Conservation (phyloP, 2,797 vertebrate genomes). For the Amblyopsis hoosieri region DNA sequence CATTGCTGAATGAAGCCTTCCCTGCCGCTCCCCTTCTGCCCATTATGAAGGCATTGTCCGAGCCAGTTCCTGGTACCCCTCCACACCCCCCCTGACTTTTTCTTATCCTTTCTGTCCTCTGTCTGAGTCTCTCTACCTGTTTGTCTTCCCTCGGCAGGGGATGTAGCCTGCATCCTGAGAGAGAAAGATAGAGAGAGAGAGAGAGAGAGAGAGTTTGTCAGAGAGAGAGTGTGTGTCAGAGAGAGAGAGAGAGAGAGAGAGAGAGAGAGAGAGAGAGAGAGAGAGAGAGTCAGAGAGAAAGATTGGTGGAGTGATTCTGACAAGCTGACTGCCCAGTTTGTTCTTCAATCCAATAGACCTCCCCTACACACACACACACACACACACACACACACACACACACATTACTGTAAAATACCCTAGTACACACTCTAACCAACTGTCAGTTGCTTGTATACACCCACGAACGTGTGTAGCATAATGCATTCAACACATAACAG, state of each 20-base stretch:
- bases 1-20: constrained; percentile 77
- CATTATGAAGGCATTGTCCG: constrained; percentile 75
- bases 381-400: background rate
- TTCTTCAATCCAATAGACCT: constrained; percentile 52
- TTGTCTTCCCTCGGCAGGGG: too few relatives aligned
- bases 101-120: constrained; percentile 16
- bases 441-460: background rate
- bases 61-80: constrained; percentile 70
- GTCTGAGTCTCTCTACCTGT: constrained; percentile 22
- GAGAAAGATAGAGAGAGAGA: background rate
- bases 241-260: background rate
- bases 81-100: constrained; percentile 29
- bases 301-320: constrained; percentile 68
- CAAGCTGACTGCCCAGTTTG: constrained; percentile 73
- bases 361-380: constrained; percentile 8
- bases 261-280: constrained; percentile 17
- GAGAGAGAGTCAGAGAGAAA: constrained; percentile 16
- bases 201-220: background rate
- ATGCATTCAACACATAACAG: too few relatives aligned
- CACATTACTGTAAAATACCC: constrained; percentile 13
- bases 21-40: constrained; percentile 66
- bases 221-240: too few relatives aligned
- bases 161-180: background rate
- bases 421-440: constrained; percentile 19
- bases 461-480: too few relatives aligned